These are phyloP conservation scores for Acyrthosiphon pisum DNA, from an alignment of 1,140 invertebrate species.

Conservation along the genomic window DNA sequence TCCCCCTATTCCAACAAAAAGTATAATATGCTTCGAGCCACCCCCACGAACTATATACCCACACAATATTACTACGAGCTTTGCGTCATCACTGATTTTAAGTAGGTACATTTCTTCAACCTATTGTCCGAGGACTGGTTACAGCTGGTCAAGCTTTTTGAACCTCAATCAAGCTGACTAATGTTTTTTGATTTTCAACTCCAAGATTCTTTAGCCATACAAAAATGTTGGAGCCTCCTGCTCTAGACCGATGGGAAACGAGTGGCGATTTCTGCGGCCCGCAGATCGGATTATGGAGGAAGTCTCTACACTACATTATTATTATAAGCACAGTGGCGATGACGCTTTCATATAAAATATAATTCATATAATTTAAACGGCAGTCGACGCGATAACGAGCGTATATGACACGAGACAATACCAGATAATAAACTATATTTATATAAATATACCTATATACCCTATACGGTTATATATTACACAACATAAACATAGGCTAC, in stretches of 20 bases:
- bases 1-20: neutral
- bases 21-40: neutral
- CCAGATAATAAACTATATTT: neutral
- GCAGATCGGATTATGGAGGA: neutral
- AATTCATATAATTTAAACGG: neutral
- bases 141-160: neutral
- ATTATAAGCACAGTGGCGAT: neutral
- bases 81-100: neutral
- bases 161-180: neutral
- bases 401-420: slow-evolving; percentile 2
- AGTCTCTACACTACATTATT: neutral
- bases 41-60: neutral
- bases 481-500: neutral
- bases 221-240: neutral
- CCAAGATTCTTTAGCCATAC: too few species aligned
- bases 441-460: neutral
- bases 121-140: too few species aligned
- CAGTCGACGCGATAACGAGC: neutral
- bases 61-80: neutral
- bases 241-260: neutral
- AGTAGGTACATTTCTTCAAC: neutral
- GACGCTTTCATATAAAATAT: neutral
- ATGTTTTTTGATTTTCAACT: neutral
- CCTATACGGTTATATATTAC: neutral
- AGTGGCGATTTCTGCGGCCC: neutral